Base-by-base conservation (phyloP, 2,888 invertebrate species). In the Eulithis prunata region DNA sequence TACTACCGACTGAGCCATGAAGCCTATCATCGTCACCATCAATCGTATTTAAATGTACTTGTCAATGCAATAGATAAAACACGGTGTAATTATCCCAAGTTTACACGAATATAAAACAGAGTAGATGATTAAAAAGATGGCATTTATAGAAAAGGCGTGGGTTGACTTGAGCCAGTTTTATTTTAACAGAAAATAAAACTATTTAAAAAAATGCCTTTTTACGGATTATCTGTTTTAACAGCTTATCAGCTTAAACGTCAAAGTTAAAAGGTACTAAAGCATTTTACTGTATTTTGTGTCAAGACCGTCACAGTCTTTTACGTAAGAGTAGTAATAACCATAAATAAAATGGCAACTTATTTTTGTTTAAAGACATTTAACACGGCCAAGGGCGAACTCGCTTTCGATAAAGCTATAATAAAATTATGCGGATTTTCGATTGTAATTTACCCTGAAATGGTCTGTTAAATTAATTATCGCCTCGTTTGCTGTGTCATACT, bases 311-410 rank as follows among this genome's bases (percentile, higher is more conserved):
- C 8, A 10, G 11, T 54, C 66, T 64, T 58, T 66, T 66, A 56
- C 66, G 64, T 64, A 66, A 66, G 57, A 58, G 21, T 28, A 54
- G 43, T 8, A 55, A 55, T 8, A 55, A 55, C 49, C 36, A 60
- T 70, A 70, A 67, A 67, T 64, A 60, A 57, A 32, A 64, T 6
- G 32, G 56, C 60, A 54, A 52, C 21, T 43, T 55, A 57, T 62
- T 62, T 61, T 59, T 13, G 41, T 53, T 13, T 64, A 60, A 53
- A 60, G 52, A 43, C 64, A 46, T 65, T 62, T 49, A 69, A 69
- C 14, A 54, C 62, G 65, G 67, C 63, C 67, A 69, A 69, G 71
- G 67, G 60, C 55, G 32, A 8, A 12, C 36, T 61, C 53, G 32
- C 53, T 66, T 12, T 45, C 53, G 41, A 49, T 51, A 43, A 41